phyloP scores from a whole-genome alignment of 2,797 vertebrate species.

The Pelobates cultripes region DNA sequence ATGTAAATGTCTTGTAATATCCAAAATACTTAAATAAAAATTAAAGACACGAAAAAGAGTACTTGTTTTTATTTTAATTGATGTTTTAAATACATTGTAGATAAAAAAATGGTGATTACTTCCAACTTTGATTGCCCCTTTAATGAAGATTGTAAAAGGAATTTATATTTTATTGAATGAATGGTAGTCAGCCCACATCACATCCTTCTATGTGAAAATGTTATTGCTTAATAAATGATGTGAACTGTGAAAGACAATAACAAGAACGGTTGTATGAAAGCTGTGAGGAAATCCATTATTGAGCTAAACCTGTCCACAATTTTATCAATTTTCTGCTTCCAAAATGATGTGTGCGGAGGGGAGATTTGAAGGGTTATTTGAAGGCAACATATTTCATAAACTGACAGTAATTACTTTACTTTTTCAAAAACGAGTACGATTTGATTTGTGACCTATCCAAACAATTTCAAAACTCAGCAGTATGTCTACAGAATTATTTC shows the following conservation, averaged over 20 bases:
- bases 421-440: not conserved
- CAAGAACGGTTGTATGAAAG: slow-evolving; percentile 38
- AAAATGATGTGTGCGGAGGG: slow-evolving; percentile 26
- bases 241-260: slow-evolving; percentile 17
- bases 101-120: no score
- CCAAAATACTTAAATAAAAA: no score
- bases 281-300: slow-evolving; percentile 54
- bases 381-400: slow-evolving; percentile 41
- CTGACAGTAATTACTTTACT: slow-evolving; percentile 61
- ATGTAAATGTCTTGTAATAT: no score
- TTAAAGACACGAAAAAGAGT: no score
- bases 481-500: no score
- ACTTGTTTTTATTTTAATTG: no score
- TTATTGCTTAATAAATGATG: slow-evolving; percentile 41
- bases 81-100: no score
- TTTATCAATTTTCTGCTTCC: slow-evolving; percentile 33
- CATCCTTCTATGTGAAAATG: slow-evolving; percentile 27
- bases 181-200: slow-evolving; percentile 8
- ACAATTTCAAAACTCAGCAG: no score
- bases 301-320: slow-evolving; percentile 26
- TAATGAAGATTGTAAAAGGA: not conserved
- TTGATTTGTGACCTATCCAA: not conserved
- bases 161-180: not conserved
- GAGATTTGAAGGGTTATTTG: slow-evolving; percentile 50
- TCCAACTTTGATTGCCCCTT: not conserved